Base-by-base conservation (phyloP, 2,797 vertebrate genomes). In the Cephalopachus bancanus region DNA sequence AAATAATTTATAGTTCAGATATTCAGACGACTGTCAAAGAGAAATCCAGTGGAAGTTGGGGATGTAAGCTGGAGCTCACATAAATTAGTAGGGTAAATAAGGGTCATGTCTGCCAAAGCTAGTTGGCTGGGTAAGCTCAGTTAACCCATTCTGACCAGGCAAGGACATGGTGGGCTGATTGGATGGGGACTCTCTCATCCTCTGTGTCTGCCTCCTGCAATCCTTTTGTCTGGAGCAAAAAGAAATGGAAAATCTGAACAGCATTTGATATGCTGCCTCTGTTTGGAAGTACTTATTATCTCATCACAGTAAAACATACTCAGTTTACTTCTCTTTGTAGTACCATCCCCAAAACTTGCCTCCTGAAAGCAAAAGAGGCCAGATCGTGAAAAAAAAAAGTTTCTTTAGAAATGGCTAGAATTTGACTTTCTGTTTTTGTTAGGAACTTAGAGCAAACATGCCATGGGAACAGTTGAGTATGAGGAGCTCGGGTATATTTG, bases 211-310 rank as follows among this genome's bases (percentile, higher is more conserved):
- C 6, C 19, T 5, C 49, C 55, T 5, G 28, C 16, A 60, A 49
- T n/a, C n/a, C 51, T 53, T 83, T 60, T 19, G 53, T 20, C 65
- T 62, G 7, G 3, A 67, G 51, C 51, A 67, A 51, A 85, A 28
- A 67, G 72, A 89, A 75, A 84, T 17, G 6, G 15, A 79, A 75
- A 75, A 57, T 88, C 26, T 19, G 79, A 79, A 24, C 33, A 60
- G 86, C 28, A 91, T 67, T 88, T 65, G 87, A n/a, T n/a, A 24
- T 7, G 1, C 67, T 10, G 7, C 60, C n/a, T 49, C 26, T 62
- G 20, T 72, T 62, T 51, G 67, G 81, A 92, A 85, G 72, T 37
- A 83, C 53, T 64, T 11, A 76, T 30, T 37, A 87, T 79, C 83
- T 88, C 10, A 69, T 44, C 57, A 55, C 24, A 72, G 59, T 4